These are phyloP conservation scores for Coturnix japonica DNA, from an alignment of 2,113 vertebrate species.

Conservation along the genomic window DNA sequence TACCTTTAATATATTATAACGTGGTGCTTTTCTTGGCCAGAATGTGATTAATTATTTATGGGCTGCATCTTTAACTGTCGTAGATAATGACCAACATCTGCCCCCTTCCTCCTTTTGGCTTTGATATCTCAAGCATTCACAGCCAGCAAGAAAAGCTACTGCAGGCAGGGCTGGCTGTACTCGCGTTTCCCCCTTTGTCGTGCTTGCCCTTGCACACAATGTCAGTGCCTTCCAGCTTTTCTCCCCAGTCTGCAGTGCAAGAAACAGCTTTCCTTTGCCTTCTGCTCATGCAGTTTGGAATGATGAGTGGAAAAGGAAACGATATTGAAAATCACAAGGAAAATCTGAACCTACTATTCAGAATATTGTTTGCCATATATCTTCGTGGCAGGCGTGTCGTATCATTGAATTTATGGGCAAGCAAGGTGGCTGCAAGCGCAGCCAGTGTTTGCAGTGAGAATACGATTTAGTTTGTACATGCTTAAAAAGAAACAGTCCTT, in stretches of 20 bases:
- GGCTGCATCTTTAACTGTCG: constrained; percentile 9
- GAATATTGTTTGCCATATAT: background rate
- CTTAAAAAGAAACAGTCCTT: background rate
- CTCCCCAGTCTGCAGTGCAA: background rate
- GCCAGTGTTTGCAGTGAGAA: background rate
- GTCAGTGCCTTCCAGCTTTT: background rate
- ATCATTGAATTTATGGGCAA: background rate
- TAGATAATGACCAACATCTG: constrained; percentile 2
- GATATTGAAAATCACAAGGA: background rate
- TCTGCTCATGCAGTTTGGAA: background rate
- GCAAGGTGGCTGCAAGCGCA: background rate
- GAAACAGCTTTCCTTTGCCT: background rate
- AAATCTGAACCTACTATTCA: background rate
- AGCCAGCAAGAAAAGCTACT: background rate
- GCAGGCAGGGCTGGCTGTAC: background rate
- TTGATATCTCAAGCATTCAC: background rate
- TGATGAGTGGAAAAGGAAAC: background rate
- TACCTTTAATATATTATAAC: constrained; percentile 37
- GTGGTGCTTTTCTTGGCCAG: constrained; percentile 45
- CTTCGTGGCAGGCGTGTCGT: background rate
- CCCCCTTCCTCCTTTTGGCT: background rate
- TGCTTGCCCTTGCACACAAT: background rate
- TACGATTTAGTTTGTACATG: background rate
- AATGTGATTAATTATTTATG: constrained; percentile 54
- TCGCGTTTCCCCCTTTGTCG: background rate